Percentiles rank a stretch among this genome's conserved stretches.
These are phyloP conservation scores for Mesoligia furuncula DNA, from an alignment of 2,888 invertebrate species.

Conservation along the genomic window DNA sequence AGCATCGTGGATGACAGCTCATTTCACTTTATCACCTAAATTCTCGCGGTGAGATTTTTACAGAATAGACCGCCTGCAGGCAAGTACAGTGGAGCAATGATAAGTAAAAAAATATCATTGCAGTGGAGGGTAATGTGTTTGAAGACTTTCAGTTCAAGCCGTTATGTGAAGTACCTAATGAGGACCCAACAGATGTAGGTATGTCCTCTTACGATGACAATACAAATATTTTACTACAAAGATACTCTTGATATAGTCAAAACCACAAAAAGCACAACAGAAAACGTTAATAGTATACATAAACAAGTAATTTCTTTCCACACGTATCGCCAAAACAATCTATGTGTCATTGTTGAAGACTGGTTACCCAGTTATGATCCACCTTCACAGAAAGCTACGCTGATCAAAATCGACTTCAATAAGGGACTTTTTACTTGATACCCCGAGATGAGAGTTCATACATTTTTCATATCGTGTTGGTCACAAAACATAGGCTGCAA, in stretches of 20 bases:
- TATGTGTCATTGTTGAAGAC: constrained; percentile 66
- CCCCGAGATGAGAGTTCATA: constrained; percentile 85
- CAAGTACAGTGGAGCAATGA: no score
- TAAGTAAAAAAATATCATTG: no score
- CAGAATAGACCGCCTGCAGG: no score
- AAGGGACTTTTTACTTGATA: constrained; percentile 80
- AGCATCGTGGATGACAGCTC: no score
- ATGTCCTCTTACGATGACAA: background rate
- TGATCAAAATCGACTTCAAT: constrained; percentile 85
- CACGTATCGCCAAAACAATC: constrained; percentile 62
- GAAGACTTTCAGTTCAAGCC: background rate
- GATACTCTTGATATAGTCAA: background rate
- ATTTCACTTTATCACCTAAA: no score
- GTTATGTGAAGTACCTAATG: background rate
- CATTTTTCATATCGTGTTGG: constrained; percentile 87
- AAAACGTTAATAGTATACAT: constrained; percentile 40
- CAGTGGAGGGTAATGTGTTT: background rate
- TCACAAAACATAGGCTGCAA: constrained; percentile 75
- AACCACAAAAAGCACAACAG: background rate
- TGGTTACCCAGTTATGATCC: constrained; percentile 80
- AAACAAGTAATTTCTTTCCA: constrained; percentile 44
- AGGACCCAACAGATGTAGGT: background rate
- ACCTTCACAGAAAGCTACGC: constrained; percentile 78
- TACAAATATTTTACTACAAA: background rate
- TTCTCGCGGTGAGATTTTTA: no score